Conservation (phyloP, 2,797 vertebrate genomes). For the Hippocampus kuda region DNA sequence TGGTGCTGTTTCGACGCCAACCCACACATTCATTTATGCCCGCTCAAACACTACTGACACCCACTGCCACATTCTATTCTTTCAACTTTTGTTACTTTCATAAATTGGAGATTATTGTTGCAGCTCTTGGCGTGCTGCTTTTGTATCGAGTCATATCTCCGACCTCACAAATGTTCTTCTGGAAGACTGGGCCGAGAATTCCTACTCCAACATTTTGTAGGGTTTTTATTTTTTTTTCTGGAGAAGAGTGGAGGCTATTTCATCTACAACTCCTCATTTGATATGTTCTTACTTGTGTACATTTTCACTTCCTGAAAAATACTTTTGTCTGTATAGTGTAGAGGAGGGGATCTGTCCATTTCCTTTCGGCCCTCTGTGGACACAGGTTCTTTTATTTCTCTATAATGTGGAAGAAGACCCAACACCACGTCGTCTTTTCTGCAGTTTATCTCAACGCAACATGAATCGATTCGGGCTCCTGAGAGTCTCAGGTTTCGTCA, state of each 20-base stretch:
- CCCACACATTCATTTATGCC: conserved; percentile 1
- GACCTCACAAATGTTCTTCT: conserved; percentile 2
- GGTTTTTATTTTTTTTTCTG: too few species aligned
- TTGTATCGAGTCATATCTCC: not conserved
- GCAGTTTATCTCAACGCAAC: too few species aligned
- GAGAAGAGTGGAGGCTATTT: not conserved
- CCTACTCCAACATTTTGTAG: not conserved
- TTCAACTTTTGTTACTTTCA: conserved; percentile 3
- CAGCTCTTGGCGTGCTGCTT: not conserved
- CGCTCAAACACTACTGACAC: not conserved
- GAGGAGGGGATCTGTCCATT: too few species aligned
- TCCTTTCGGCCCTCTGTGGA: too few species aligned
- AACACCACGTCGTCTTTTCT: too few species aligned
- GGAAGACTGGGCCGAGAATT: conserved; percentile 11
- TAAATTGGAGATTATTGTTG: not conserved
- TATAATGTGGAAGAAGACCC: too few species aligned
- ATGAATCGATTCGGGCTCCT: too few species aligned
- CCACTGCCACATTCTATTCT: not conserved
- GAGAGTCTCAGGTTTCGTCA: too few species aligned
- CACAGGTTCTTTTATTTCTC: too few species aligned
- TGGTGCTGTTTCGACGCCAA: conserved; percentile 2
- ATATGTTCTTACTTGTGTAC: not conserved
- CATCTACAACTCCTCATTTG: not conserved
- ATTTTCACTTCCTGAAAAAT: not conserved
- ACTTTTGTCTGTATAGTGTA: not conserved